Evolutionary conservation across 1,140 invertebrate species (phyloP), one percentile per base, ranked within the genome.

Genomic region (Drosophila sechellia): DNA sequence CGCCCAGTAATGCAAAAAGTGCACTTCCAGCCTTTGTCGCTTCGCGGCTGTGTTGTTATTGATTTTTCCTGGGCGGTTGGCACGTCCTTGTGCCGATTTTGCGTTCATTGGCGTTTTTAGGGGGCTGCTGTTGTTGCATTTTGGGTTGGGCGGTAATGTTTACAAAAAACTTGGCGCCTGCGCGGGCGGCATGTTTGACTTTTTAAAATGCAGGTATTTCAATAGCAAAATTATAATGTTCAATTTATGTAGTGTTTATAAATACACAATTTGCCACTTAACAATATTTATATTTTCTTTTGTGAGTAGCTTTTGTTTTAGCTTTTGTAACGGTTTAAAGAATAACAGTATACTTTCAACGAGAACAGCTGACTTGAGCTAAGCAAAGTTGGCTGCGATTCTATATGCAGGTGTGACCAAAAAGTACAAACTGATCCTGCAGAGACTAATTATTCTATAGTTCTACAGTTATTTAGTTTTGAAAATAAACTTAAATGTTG

Each of bases 81-180:
- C 48, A 43, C 79, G 85, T 90, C 84, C 84, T 89, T 89, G 84
- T 89, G 63, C 84, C 55, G 76, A 60, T 73, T 87, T 84, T 56
- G 63, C 79, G 76, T 87, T 89, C 77, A 59, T 74, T 80, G 69
- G 69, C 63, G 68, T 58, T 77, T 54, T 69, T 69, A 35, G 58
- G 48, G 17, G 39, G 43, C 49, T 54, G 27, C 27, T 54, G 59
- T 54, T 63, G 49, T 48, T 70, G 66, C 64, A 55, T 64, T 76
- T 76, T 77, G 79, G 79, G 60, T 60, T 80, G 76, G 76, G 68
- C 68, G 66, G 35, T 52, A 77, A 79, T 87, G 84, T 87, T 87
- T 87, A 83, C 84, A 60, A 57, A 42, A 52, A 86, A 55, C 17
- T 58, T 49, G 58, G 43, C 84, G 84, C 64, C 50, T 80, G 85